A percentile compares a stretch with the other conserved stretches of the same genome.
Conservation (phyloP, 2,888 invertebrate species). For the Watsonalla binaria region DNA sequence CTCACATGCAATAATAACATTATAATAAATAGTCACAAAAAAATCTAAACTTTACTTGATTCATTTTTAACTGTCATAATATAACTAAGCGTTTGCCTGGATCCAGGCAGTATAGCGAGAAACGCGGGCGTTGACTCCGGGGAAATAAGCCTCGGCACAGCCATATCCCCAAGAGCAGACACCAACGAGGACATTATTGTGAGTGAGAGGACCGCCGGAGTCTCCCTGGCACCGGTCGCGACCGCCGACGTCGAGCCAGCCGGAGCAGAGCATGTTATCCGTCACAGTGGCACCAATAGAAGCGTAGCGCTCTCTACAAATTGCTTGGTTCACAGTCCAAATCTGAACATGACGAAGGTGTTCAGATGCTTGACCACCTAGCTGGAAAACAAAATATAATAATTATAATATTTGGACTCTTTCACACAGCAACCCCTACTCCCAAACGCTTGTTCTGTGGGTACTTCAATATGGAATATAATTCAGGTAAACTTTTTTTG, state of each 20-base stretch:
- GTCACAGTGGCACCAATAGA: conserved; percentile 12
- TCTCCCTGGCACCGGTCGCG: conserved; percentile 37
- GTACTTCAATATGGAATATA: no score
- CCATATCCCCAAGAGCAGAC: conserved; percentile 28
- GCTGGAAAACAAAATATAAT: conserved; percentile 12
- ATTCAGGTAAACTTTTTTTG: no score
- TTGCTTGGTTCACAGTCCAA: conserved; percentile 18
- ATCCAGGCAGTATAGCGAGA: conserved; percentile 33
- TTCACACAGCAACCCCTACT: no score
- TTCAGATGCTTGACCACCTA: conserved; percentile 20
- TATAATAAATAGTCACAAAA: no score
- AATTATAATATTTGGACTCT: no score
- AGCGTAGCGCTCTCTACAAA: not conserved
- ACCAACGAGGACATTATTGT: conserved; percentile 31
- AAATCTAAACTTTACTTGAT: no score
- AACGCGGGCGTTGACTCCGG: conserved; percentile 32
- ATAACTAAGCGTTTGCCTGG: conserved; percentile 27
- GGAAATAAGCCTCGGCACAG: conserved; percentile 25
- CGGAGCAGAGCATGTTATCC: conserved; percentile 35
- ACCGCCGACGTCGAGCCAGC: conserved; percentile 30
- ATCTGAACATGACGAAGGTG: conserved; percentile 36
- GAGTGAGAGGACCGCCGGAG: conserved; percentile 36
- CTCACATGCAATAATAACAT: no score
- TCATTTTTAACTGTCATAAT: not conserved
- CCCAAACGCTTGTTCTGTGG: no score